Percentiles rank a stretch among this genome's conserved stretches.
These are phyloP conservation scores for Chaetophractus vellerosus DNA, from an alignment of 2,797 vertebrate species.

Conservation along the genomic window DNA sequence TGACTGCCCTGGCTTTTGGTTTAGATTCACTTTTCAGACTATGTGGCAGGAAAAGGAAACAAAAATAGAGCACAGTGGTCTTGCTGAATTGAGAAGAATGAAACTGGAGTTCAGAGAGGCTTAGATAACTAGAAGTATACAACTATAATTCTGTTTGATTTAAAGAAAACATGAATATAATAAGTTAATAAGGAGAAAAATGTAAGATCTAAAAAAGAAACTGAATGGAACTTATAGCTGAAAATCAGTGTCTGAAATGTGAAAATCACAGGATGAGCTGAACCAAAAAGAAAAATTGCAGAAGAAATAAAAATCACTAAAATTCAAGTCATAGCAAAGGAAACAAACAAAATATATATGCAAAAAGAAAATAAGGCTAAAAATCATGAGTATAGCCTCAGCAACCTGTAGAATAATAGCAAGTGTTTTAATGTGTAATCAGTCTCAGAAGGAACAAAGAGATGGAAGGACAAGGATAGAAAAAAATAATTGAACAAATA, in stretches of 20 bases:
- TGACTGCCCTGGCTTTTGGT: neutral
- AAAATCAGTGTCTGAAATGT: neutral
- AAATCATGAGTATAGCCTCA: neutral
- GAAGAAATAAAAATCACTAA: neutral
- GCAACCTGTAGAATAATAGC: neutral
- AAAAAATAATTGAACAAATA: neutral
- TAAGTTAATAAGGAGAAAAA: neutral
- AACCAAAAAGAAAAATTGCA: neutral
- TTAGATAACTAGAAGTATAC: neutral
- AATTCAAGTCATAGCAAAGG: neutral
- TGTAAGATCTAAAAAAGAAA: neutral
- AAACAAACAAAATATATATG: neutral
- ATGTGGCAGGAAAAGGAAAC: neutral
- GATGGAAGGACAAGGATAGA: neutral
- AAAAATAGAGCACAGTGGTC: neutral
- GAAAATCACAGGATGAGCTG: neutral
- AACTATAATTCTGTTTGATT: neutral
- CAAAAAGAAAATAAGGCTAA: neutral
- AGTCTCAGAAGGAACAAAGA: neutral
- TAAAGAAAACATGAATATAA: neutral
- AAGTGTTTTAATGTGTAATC: neutral
- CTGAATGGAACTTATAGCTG: neutral
- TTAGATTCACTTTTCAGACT: neutral
- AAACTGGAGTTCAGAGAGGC: neutral
- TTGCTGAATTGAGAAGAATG: neutral